phyloP scores from a whole-genome alignment of 2,797 vertebrate species.

The Adrianichthys oophorus region DNA sequence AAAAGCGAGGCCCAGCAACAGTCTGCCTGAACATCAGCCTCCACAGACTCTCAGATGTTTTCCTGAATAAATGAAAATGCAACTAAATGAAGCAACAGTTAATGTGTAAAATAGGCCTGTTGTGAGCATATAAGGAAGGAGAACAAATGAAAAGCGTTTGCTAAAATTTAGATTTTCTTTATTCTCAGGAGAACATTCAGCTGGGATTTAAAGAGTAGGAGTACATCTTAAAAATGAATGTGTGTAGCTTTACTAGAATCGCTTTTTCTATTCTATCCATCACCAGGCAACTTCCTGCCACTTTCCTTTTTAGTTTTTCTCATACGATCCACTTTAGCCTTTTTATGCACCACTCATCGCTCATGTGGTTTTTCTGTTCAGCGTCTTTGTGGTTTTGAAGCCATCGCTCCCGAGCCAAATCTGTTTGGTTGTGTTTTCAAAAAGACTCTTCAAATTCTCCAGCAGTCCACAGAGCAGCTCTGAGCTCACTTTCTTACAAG shows the following conservation, averaged over 20 bases:
- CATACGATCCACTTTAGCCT: constrained; percentile 15
- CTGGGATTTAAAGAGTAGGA: neutral
- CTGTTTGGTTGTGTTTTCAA: constrained; percentile 17
- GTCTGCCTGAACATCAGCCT: too few species aligned
- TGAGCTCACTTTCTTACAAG: constrained; percentile 24
- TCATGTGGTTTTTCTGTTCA: constrained; percentile 35
- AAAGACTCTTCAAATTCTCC: constrained; percentile 4
- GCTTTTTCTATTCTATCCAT: constrained; percentile 6
- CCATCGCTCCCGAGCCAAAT: constrained; percentile 32
- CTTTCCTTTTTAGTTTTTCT: constrained; percentile 13
- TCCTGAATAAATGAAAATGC: constrained; percentile 4
- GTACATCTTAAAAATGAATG: constrained; percentile 1
- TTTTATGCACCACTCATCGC: constrained; percentile 12
- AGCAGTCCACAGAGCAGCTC: constrained; percentile 14
- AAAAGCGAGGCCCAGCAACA: too few species aligned
- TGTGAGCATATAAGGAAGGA: too few species aligned
- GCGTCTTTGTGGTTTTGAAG: constrained; percentile 34
- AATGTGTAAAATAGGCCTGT: too few species aligned
- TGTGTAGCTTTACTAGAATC: constrained; percentile 12
- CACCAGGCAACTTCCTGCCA: constrained; percentile 12
- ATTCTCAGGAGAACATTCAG: too few species aligned
- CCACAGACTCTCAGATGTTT: too few species aligned
- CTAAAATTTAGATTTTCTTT: too few species aligned
- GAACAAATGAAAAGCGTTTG: too few species aligned
- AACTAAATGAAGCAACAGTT: constrained; percentile 7